A percentile compares a stretch with the other conserved stretches of the same genome.
Conservation (phyloP, 2,113 vertebrate genomes). For the Elachura formosa region DNA sequence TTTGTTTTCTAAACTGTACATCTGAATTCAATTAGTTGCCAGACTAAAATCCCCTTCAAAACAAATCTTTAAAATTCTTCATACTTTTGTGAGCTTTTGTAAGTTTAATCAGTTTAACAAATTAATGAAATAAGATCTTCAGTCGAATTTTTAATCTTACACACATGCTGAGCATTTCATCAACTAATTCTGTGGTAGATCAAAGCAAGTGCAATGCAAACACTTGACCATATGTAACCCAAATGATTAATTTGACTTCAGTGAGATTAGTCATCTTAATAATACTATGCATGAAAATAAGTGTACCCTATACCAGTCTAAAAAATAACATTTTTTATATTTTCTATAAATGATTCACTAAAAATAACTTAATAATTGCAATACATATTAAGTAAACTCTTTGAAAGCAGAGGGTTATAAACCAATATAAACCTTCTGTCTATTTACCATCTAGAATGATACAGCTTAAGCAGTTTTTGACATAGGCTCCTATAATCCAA, state of each 20-base stretch:
- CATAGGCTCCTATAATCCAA: too few species aligned
- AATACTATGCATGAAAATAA: background rate
- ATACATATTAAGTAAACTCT: background rate
- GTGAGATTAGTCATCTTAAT: background rate
- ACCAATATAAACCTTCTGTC: background rate
- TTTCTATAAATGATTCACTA: background rate
- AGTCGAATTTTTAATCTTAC: background rate
- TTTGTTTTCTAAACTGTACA: background rate
- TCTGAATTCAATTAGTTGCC: background rate
- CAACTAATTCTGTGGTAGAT: background rate
- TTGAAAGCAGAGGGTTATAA: background rate
- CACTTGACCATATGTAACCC: background rate
- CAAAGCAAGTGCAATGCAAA: background rate
- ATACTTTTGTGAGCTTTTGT: background rate
- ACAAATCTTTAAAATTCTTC: background rate
- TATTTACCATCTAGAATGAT: background rate
- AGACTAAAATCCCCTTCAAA: background rate
- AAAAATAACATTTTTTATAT: background rate
- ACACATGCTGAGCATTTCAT: background rate
- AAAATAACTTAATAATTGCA: background rate
- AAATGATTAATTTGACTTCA: background rate
- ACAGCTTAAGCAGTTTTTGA: background rate
- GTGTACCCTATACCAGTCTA: background rate
- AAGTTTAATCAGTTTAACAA: background rate
- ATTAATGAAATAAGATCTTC: background rate